Conservation (phyloP, 2,113 vertebrate genomes). For the Elanus axillaris region DNA sequence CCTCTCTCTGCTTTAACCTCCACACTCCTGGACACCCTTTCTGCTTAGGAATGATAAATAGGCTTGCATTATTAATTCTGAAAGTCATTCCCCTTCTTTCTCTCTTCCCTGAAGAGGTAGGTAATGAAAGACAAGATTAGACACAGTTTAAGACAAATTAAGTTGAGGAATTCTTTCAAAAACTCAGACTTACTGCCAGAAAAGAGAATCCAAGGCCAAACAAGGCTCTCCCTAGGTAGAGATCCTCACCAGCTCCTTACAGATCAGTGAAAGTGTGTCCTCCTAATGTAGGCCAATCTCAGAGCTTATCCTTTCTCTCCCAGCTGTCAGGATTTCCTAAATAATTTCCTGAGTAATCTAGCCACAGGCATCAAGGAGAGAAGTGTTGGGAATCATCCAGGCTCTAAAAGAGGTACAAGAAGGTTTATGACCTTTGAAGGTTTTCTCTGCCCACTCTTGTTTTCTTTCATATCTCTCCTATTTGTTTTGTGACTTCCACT, state of each 20-base stretch:
- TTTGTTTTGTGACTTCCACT: neutral
- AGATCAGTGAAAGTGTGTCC: slow-evolving; percentile 45
- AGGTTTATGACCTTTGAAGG: neutral
- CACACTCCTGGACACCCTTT: neutral
- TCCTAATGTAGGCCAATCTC: slow-evolving; percentile 32
- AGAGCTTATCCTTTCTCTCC: slow-evolving; percentile 52
- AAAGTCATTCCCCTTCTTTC: neutral
- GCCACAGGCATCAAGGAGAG: slow-evolving; percentile 5
- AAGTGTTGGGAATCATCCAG: neutral
- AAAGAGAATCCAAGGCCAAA: neutral
- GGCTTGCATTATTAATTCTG: neutral
- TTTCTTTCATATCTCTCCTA: neutral
- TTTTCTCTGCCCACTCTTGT: neutral
- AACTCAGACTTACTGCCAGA: neutral
- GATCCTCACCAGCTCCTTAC: neutral
- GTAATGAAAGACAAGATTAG: neutral
- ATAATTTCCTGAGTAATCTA: slow-evolving; percentile 45
- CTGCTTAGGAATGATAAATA: neutral
- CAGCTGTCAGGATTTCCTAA: slow-evolving; percentile 58
- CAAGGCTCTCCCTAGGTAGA: neutral
- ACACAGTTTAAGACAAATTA: neutral
- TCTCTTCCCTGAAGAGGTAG: neutral
- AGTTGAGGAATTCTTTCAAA: neutral
- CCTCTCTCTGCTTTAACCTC: neutral
- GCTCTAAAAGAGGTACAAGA: neutral